A percentile compares a stretch with the other conserved stretches of the same genome.
phyloP scores from a whole-genome alignment of 2,797 vertebrate species.

The Muscicapa comitata region DNA sequence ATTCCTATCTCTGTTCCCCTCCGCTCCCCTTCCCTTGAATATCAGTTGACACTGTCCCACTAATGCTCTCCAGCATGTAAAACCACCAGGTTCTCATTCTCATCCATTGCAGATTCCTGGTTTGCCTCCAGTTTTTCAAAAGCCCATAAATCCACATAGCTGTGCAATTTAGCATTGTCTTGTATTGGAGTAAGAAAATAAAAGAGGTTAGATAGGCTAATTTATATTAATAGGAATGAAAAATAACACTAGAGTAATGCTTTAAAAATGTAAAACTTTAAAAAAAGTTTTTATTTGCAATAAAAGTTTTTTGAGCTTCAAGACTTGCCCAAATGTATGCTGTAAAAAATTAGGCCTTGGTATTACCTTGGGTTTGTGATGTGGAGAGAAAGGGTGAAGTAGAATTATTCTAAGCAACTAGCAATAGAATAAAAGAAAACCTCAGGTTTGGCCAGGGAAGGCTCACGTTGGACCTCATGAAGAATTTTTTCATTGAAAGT shows the following conservation, averaged over 20 bases:
- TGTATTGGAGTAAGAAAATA: neutral
- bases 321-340: neutral
- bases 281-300: neutral
- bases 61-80: accelerated
- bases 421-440: neutral
- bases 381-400: neutral
- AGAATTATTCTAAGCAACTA: neutral
- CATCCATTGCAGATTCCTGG: neutral
- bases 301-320: neutral
- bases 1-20: accelerated
- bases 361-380: neutral
- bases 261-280: neutral
- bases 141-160: neutral
- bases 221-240: neutral
- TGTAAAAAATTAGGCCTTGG: neutral
- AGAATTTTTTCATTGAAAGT: neutral
- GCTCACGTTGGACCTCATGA: neutral
- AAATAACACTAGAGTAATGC: neutral
- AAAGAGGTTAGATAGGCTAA: neutral
- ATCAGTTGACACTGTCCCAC: neutral
- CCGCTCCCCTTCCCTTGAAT: neutral
- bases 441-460: neutral
- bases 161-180: neutral
- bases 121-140: neutral
- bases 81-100: neutral